phyloP scores from a whole-genome alignment of 2,888 invertebrate species.

The Coelinius sp. region DNA sequence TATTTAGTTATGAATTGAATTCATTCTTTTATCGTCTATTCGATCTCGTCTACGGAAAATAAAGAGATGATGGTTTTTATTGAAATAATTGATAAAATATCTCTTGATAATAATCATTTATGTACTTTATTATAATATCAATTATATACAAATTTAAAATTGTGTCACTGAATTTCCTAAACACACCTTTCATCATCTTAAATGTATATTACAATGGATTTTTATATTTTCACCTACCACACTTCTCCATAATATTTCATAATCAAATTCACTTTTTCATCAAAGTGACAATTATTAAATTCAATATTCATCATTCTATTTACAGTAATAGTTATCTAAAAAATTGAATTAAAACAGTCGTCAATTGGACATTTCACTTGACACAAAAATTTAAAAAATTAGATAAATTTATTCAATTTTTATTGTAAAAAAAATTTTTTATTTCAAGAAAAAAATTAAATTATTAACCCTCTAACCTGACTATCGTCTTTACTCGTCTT shows the following conservation, averaged over 20 bases:
- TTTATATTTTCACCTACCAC: slow-evolving; percentile 40
- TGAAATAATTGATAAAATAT: slow-evolving; percentile 18
- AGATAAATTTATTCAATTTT: too few relatives aligned
- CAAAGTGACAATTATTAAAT: neutral
- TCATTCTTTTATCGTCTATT: too few relatives aligned
- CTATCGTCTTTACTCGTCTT: too few relatives aligned
- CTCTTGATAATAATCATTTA: slow-evolving; percentile 58
- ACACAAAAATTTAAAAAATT: too few relatives aligned
- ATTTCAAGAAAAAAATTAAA: too few relatives aligned
- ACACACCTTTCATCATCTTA: slow-evolving; percentile 43
- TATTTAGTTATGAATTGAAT: too few relatives aligned
- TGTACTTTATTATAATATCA: slow-evolving; percentile 67
- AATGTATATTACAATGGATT: slow-evolving; percentile 50
- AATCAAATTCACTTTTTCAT: slow-evolving; percentile 21
- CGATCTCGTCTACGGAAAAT: too few relatives aligned
- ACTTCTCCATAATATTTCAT: slow-evolving; percentile 29
- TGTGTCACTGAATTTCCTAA: slow-evolving; percentile 50
- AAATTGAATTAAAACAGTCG: slow-evolving; percentile 31
- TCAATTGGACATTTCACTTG: slow-evolving; percentile 12
- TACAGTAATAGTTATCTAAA: slow-evolving; percentile 40
- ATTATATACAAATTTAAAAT: slow-evolving; percentile 69
- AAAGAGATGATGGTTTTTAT: too few relatives aligned
- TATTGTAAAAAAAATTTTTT: too few relatives aligned
- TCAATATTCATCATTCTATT: slow-evolving; percentile 33
- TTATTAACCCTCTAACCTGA: too few relatives aligned